Evolutionary conservation across 2,888 invertebrate species (phyloP), one percentile per base, ranked within the genome.

Genomic region (Drosophila aldrichi): DNA sequence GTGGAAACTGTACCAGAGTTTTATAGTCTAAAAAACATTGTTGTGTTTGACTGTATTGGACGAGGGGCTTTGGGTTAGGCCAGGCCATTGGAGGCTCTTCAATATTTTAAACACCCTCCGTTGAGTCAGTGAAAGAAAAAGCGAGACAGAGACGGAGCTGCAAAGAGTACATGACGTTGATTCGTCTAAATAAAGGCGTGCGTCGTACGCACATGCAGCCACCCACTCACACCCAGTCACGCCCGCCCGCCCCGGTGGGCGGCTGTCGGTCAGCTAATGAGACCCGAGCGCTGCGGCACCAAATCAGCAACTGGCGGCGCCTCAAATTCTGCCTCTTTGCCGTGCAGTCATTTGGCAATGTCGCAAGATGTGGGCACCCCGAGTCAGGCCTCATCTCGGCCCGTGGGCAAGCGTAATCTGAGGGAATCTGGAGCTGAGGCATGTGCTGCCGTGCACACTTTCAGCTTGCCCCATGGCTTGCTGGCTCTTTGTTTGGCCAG

Each of bases 41-140:
- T 14, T 58, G 40, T 49, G 40, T 38, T 40, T 66, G 63, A 52
- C 18, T 44, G n/a, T 48, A 10, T n/a, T n/a, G 5, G n/a, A 16
- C 14, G 25, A 48, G 48, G 48, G 64, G 20, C 20, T n/a, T 36
- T 4, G 40, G 18, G 49, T 10, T 34, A 43, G 16, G 9, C 12
- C 12, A 8, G 40, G 77, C 73, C 70, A 62, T 79, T 67, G 78
- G 70, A 49, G 64, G 61, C 70, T 70, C 76, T 65, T 49, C 66
- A 70, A 83, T 64, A 78, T 52, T 66, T 79, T 79, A 79, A 74
- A 78, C 90, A 82, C 83, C 89, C 88, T 86, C 77, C 51, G 43
- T 51, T 46, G 46, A n/a, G 14, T 9, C 6, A 16, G 20, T 3
- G 48, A 22, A 25, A 56, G 52, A 49, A 60, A 14, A 58, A 66